Evolutionary conservation across 2,888 invertebrate genomes (phyloP).

Genomic region (Patella ulyssiponensis): DNA sequence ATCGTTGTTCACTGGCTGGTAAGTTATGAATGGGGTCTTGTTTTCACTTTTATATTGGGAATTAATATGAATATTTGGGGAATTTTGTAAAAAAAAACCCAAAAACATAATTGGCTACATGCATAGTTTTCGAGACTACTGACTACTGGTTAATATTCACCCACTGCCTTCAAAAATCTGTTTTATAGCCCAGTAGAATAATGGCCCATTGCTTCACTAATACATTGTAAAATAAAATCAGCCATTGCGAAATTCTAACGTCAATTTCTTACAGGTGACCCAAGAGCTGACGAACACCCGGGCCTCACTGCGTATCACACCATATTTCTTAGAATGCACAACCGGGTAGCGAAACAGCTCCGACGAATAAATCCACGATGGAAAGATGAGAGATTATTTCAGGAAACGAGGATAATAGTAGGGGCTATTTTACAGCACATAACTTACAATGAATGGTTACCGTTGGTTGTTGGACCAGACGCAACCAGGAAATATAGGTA

Average conservation of each 20-base stretch:
- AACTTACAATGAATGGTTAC: slow-evolving; percentile 76
- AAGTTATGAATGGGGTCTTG: too few relatives aligned
- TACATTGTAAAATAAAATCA: too few relatives aligned
- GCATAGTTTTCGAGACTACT: too few relatives aligned
- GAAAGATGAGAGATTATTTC: slow-evolving; percentile 40
- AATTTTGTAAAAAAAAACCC: too few relatives aligned
- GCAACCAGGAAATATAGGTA: background rate
- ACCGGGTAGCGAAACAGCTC: slow-evolving; percentile 29
- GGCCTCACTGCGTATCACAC: slow-evolving; percentile 41
- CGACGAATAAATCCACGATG: slow-evolving; percentile 24
- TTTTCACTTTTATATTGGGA: too few relatives aligned
- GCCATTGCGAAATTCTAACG: too few relatives aligned
- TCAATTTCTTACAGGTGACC: slow-evolving; percentile 34
- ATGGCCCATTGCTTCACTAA: too few relatives aligned
- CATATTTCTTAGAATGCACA: slow-evolving; percentile 44
- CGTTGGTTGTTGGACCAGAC: slow-evolving; percentile 78
- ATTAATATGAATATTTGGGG: too few relatives aligned
- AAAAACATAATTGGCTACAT: too few relatives aligned
- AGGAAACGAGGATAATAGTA: slow-evolving; percentile 40
- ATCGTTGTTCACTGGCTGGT: background rate
- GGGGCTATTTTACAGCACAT: slow-evolving; percentile 78
- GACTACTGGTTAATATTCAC: too few relatives aligned
- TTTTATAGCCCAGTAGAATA: too few relatives aligned
- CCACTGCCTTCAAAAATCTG: too few relatives aligned
- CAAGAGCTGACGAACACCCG: slow-evolving; percentile 41